A percentile compares a stretch with the other conserved stretches of the same genome.
Conservation (phyloP, 2,797 vertebrate species). For the Eulemur albifrons region DNA sequence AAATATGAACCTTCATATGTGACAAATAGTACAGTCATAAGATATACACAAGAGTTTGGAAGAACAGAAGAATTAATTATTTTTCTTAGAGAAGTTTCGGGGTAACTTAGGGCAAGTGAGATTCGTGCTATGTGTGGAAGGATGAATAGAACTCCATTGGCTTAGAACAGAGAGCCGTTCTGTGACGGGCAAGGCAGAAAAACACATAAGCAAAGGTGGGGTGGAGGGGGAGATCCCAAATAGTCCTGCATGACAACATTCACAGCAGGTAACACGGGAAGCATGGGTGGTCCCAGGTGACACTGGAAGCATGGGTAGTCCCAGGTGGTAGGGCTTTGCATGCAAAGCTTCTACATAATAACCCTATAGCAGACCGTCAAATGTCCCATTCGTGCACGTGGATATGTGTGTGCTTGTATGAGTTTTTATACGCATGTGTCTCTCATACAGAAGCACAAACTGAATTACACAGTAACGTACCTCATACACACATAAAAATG, state of each 20-base stretch:
- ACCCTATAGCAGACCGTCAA: neutral
- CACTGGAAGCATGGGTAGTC: too few relatives aligned
- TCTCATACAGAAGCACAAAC: neutral
- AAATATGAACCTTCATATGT: neutral
- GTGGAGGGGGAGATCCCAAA: too few relatives aligned
- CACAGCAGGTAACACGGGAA: neutral
- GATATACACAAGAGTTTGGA: too few relatives aligned
- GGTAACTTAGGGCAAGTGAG: neutral
- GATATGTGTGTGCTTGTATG: neutral
- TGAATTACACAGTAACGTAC: too few relatives aligned
- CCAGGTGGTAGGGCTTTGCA: neutral
- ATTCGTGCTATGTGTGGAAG: neutral
- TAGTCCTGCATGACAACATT: too few relatives aligned
- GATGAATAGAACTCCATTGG: neutral
- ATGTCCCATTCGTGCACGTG: neutral
- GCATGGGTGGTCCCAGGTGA: too few relatives aligned
- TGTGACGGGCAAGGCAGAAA: neutral
- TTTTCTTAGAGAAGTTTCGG: neutral
- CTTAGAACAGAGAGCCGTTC: neutral
- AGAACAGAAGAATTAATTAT: neutral
- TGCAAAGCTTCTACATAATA: neutral
- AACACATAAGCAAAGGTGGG: neutral
- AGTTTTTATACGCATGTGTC: rapidly evolving
- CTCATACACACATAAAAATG: neutral
- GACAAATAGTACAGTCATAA: neutral